Percentiles rank a stretch among this genome's conserved stretches.
These are phyloP conservation scores for Temnothorax longispinosus DNA, from an alignment of 1,140 invertebrate species.

Conservation along the genomic window DNA sequence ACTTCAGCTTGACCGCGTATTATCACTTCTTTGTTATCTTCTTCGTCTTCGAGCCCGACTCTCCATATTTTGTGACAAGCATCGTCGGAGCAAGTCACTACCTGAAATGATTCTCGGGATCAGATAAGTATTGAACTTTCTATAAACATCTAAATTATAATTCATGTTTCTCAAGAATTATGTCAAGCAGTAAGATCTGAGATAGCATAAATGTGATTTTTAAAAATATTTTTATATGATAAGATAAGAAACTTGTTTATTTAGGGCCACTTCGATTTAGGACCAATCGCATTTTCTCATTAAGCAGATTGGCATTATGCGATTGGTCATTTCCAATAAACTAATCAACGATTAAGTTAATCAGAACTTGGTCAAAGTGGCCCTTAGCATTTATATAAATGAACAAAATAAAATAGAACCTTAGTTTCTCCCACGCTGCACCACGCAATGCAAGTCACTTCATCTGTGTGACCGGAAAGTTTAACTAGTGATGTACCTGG, in stretches of 20 bases:
- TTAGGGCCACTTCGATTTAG: too few species aligned
- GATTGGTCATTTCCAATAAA: too few species aligned
- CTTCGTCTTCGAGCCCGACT: conserved; percentile 86
- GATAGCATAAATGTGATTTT: background rate
- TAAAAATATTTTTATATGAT: background rate
- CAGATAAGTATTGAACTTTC: background rate
- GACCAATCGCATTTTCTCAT: too few species aligned
- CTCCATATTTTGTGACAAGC: conserved; percentile 92
- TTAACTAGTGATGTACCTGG: conserved; percentile 89
- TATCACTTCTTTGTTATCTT: conserved; percentile 84
- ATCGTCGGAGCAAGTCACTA: conserved; percentile 94
- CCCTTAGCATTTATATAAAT: background rate
- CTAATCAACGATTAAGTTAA: too few species aligned
- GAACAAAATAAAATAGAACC: conserved; percentile 72
- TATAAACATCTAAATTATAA: conserved; percentile 15
- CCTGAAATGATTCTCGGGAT: conserved; percentile 76
- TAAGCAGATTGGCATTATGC: too few species aligned
- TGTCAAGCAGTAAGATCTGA: too few species aligned
- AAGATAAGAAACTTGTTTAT: background rate
- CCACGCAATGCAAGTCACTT: conserved; percentile 95
- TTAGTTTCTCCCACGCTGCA: conserved; percentile 85
- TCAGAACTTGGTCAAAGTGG: too few species aligned
- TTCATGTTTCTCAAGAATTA: conserved; percentile 1
- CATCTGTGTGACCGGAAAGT: conserved; percentile 91
- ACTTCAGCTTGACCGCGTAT: conserved; percentile 87